Evolutionary conservation across 64 coral and sea anemone species (phyloP).

Genomic region (Hydrozoanthus tunicans): DNA sequence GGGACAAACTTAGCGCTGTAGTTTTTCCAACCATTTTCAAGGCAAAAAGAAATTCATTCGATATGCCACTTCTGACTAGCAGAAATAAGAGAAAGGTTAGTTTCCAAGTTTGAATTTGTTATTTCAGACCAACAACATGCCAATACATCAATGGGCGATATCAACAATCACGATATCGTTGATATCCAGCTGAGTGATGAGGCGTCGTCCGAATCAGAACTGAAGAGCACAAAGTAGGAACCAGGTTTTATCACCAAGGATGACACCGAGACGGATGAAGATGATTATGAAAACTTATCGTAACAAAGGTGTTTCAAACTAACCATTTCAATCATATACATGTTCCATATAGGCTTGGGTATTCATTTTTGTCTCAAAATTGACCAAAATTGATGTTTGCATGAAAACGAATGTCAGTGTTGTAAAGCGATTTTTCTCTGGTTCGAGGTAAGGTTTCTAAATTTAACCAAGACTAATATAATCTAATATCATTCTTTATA

Average conservation of each 20-base stretch:
- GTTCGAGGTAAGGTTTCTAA: background rate
- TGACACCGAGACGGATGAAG: conserved; percentile 1
- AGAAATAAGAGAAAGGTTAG: conserved; percentile 16
- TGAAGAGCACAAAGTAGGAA: background rate
- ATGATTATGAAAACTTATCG: background rate
- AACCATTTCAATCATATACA: background rate
- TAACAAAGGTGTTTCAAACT: background rate
- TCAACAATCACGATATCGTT: background rate
- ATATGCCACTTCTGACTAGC: background rate
- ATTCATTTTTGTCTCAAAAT: background rate
- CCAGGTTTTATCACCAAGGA: background rate
- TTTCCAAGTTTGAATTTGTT: background rate
- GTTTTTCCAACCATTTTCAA: background rate
- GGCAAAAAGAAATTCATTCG: background rate
- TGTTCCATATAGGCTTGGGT: background rate
- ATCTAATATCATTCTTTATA: background rate
- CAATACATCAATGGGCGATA: background rate
- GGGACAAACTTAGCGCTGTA: background rate
- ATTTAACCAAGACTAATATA: background rate
- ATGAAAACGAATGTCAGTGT: background rate
- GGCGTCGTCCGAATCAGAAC: background rate
- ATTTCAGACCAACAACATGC: background rate
- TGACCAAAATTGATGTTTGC: background rate
- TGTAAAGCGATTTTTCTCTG: background rate
- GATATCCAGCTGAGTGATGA: background rate